Evolutionary conservation across 2,797 vertebrate genomes (phyloP).

Genomic region (Pseudopleuronectes americanus): DNA sequence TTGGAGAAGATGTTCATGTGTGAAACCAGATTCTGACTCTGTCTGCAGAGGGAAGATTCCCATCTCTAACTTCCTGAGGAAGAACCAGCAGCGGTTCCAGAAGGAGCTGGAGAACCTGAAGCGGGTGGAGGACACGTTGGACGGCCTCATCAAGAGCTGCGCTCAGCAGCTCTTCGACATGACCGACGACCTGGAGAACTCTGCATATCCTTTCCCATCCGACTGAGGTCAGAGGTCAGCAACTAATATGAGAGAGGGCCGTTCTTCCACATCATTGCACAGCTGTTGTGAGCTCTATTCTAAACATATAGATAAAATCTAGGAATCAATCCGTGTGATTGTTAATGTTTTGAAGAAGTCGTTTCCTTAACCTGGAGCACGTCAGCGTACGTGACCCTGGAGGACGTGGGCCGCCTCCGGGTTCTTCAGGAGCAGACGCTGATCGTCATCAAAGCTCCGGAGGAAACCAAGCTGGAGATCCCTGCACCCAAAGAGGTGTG

Average conservation of each 20-base stretch:
- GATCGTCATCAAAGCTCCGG: slow-evolving; percentile 91
- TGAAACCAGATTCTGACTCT: background rate
- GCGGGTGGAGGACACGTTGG: slow-evolving; percentile 90
- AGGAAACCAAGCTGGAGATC: slow-evolving; percentile 92
- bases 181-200: slow-evolving; percentile 87
- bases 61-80: slow-evolving; percentile 63
- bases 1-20: too few species aligned
- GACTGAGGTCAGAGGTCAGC: background rate
- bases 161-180: slow-evolving; percentile 90
- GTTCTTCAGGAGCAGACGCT: slow-evolving; percentile 91
- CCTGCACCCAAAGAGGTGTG: slow-evolving; percentile 89
- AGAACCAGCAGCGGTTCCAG: slow-evolving; percentile 71
- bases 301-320: too few species aligned
- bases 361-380: slow-evolving; percentile 82
- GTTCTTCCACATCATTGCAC: too few species aligned
- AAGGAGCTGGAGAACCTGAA: slow-evolving; percentile 87
- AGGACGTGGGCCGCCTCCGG: slow-evolving; percentile 87
- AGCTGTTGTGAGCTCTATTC: too few species aligned
- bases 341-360: too few species aligned
- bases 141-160: slow-evolving; percentile 90
- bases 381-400: slow-evolving; percentile 90
- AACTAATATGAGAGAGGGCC: too few species aligned
- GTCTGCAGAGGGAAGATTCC: slow-evolving; percentile 83
- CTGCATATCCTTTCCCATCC: slow-evolving; percentile 89
- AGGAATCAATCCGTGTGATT: too few species aligned